Evolutionary conservation across 2,888 invertebrate species (phyloP), one percentile per base, ranked within the genome.

Genomic region (Harpagoxenus sublaevis): DNA sequence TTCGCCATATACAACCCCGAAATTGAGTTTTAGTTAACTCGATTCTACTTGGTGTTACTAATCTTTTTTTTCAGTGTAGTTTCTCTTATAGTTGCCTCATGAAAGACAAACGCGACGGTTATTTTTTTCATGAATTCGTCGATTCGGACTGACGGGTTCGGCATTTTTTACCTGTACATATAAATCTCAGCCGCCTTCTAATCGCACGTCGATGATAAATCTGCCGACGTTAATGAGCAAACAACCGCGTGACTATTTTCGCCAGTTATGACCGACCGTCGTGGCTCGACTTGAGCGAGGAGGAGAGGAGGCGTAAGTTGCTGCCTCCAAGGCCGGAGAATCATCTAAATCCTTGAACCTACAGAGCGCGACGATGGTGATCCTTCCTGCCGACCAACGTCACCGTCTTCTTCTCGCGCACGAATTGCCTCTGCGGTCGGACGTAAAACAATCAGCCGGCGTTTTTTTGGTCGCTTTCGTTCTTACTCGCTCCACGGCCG

Each of bases 361-460:
- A 48, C 51, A 31, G 55, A 66, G 77, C 86, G 35, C 60, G 60
- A 73, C 73, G 48, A 63, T 10, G 65, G 65, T 83, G 85, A 83
- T 86, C 78, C 73, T 74, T 84, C 53, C 48, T 48, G 15, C 78
- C 31, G 73, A 78, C 86, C 87, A 75, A 85, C 88, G 85, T 84
- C 84, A 84, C 86, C 86, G 79, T 84, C 60, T 83, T 86, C 83
- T 86, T 86, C 55, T 84, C 86, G 85, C 87, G 84, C 83, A 88
- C 88, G 90, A 92, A 93, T 92, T 91, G 91, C 92, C 90, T 93
- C 90, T 92, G 92, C 92, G 92, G 92, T 92, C 84, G 91, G 92
- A 90, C 92, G 89, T 92, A 93, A 92, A 93, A 93, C 93, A 92
- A 92, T 92, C 92, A 92, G 84, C 87, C 87, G 73, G 78, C 77